phyloP scores from a whole-genome alignment of 2,888 invertebrate species.

The Crocallis elinguaria region DNA sequence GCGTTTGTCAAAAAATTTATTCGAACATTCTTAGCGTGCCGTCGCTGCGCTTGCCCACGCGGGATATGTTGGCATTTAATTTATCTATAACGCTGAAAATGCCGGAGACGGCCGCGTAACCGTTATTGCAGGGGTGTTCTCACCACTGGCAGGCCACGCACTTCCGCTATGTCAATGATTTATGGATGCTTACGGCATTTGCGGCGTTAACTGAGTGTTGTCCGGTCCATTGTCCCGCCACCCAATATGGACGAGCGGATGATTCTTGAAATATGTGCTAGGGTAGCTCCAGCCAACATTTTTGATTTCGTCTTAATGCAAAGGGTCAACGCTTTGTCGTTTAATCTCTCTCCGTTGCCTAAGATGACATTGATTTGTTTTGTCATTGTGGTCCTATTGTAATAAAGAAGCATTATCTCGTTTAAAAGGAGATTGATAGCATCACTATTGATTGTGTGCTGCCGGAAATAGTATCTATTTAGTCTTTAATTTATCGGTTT shows the following conservation, averaged over 20 bases:
- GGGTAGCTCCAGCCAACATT: conserved; percentile 63
- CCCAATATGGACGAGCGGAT: conserved; percentile 71
- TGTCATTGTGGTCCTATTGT: conserved; percentile 48
- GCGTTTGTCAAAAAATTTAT: conserved; percentile 82
- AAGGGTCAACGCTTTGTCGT: conserved; percentile 59
- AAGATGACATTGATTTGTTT: conserved; percentile 59
- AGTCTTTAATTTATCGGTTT: conserved; percentile 32
- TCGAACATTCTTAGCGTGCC: conserved; percentile 78
- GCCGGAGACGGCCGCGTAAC: conserved; percentile 67
- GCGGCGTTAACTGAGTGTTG: conserved; percentile 76
- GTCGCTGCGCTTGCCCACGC: conserved; percentile 63
- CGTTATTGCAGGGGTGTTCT: conserved; percentile 73
- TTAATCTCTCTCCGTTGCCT: conserved; percentile 60
- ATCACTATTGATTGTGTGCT: conserved; percentile 34
- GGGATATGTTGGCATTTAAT: conserved; percentile 81
- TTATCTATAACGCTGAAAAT: conserved; percentile 80
- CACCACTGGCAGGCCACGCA: conserved; percentile 67
- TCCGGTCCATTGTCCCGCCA: conserved; percentile 75
- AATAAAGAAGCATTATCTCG: conserved; percentile 38
- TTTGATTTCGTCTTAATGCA: conserved; percentile 73
- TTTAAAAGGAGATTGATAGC: conserved; percentile 38
- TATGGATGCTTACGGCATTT: conserved; percentile 76
- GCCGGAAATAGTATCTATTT: conserved; percentile 33
- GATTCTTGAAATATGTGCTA: conserved; percentile 74
- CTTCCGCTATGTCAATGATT: conserved; percentile 84